phyloP scores from a whole-genome alignment of 2,113 vertebrate species.

The mouse (Mus musculus) region GRCm39 chr3:119386501-119387000 shows the following conservation, averaged over 20 bases:
- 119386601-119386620: not conserved
- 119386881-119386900: not conserved
- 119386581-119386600: not conserved
- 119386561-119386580: not conserved
- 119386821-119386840: not conserved
- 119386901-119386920: not conserved
- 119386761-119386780: not conserved
- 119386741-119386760: not conserved
- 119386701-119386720: not conserved
- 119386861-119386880: not conserved
- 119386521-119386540: not conserved
- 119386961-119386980: not conserved
- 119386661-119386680: not conserved
- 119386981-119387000: not conserved
- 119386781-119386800: not conserved
- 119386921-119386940: not conserved
- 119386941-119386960: not conserved
- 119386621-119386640: not conserved
- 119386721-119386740: not conserved
- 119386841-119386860: not conserved
- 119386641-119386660: not conserved
- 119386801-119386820: not conserved
- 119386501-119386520: not conserved
- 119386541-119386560: not conserved
- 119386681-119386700: not conserved